Evolutionary conservation across 2,113 vertebrate species (phyloP), one percentile per base, ranked within the genome.

Genomic region (Pseudorhombus dupliciocellatus): DNA sequence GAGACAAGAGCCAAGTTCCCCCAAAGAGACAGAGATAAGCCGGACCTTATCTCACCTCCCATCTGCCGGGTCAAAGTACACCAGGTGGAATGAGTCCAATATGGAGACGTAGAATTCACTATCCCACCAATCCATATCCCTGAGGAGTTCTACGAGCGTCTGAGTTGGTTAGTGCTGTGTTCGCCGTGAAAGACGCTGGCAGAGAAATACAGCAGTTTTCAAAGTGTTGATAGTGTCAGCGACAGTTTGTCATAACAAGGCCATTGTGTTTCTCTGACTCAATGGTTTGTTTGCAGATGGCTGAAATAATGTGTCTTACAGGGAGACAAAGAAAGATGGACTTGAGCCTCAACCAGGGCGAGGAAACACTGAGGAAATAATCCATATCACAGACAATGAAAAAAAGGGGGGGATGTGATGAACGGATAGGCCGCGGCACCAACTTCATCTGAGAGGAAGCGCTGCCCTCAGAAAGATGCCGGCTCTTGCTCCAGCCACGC

Each of bases 241-340:
- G 81, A 86, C 81, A 83, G 77, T 87, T 80, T 85, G 76, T 88
- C 87, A 87, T 73, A 83, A 80, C 71, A 84, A 77, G 57, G 72
- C 76, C 20, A 37, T 67, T 75, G 54, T 2, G 20, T 50, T 66
- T 66, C 71, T 86, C 69, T 15, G 58, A 70, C 66, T 70, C 63
- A 79, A 74, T 70, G 57, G 53, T 44, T 14, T 5, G 4, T 18
- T 50, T 50, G 46, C 46, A n/a, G 46, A 50, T 50, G 46, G 20
- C 62, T 55, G 66, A 73, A 54, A 60, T 58, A 70, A 66, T 77
- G 57, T 83, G 62, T 79, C 68, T 83, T 44, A 51, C 16, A 56
- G 65, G 30, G 54, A 79, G 77, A 79, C 67, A 70, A 75, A 81
- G 77, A 84, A 58, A 52, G 61, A 80, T 79, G 69, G 60, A 76